Evolutionary conservation across 2,888 invertebrate species (phyloP).

Genomic region (Chaitophorus viminalis): DNA sequence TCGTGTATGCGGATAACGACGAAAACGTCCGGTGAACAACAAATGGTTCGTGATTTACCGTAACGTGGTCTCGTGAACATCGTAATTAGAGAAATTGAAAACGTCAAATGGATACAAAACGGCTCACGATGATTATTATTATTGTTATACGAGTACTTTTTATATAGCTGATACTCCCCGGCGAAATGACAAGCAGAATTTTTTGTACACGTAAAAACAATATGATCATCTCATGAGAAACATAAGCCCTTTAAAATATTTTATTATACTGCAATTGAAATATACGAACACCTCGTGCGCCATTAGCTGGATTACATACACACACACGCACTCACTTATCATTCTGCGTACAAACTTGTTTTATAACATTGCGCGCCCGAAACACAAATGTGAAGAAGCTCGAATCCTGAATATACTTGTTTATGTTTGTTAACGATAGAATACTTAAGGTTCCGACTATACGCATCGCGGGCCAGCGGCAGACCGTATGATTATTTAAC

Average conservation of each 20-base stretch:
- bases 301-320: neutral
- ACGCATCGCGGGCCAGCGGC: neutral
- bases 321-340: too few species aligned
- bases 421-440: constrained; percentile 8
- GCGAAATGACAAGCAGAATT: constrained; percentile 19
- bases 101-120: constrained; percentile 21
- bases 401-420: neutral
- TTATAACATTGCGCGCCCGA: neutral
- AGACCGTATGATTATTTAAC: neutral
- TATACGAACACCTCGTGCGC: neutral
- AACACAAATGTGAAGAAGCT: neutral
- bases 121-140: neutral
- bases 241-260: too few species aligned
- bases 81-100: constrained; percentile 5
- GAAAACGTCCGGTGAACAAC: neutral
- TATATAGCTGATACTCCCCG: neutral
- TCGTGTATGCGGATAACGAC: too few species aligned
- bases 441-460: neutral
- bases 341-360: neutral
- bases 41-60: constrained; percentile 35
- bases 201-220: neutral
- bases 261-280: neutral
- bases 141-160: neutral
- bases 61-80: neutral
- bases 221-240: neutral